Percentiles rank a stretch among this genome's conserved stretches.
phyloP scores from a whole-genome alignment of 2,888 invertebrate genomes.

The Clepsis dumicolana region DNA sequence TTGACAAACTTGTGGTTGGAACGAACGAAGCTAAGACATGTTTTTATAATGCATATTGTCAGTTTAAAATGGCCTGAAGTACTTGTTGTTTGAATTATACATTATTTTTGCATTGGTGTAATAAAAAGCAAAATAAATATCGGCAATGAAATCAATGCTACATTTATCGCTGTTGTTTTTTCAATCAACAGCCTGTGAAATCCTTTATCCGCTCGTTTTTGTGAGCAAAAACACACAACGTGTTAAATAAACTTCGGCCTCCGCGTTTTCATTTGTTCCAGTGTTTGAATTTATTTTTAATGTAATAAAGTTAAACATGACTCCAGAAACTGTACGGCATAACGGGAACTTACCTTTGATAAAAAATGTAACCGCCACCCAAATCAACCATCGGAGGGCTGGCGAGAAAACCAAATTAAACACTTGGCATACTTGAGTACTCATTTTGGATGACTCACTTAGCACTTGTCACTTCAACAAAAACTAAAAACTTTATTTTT shows the following conservation, averaged over 20 bases:
- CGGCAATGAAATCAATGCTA: neutral
- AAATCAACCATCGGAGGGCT: slow-evolving; percentile 62
- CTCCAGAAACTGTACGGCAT: slow-evolving; percentile 2
- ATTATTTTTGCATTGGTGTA: no score
- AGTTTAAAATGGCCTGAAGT: no score
- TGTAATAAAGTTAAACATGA: slow-evolving; percentile 5
- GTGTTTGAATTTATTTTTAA: neutral
- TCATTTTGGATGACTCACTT: slow-evolving; percentile 45
- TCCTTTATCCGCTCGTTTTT: neutral
- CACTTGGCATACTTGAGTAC: slow-evolving; percentile 45
- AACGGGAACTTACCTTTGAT: slow-evolving; percentile 65
- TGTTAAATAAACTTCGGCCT: slow-evolving; percentile 4
- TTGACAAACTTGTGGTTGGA: no score
- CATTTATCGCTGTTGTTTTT: neutral
- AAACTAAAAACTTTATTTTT: slow-evolving; percentile 18
- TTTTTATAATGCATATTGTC: no score
- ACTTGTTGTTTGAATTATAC: no score
- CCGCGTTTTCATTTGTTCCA: neutral
- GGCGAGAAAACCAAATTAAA: slow-evolving; percentile 58
- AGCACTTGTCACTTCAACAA: slow-evolving; percentile 46
- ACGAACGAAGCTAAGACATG: no score
- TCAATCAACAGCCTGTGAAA: neutral
- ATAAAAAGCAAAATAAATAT: no score
- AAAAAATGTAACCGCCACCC: slow-evolving; percentile 65
- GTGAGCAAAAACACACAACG: neutral